These are phyloP conservation scores for Eulithis testata DNA, from an alignment of 2,888 invertebrate genomes.

Conservation along the genomic window DNA sequence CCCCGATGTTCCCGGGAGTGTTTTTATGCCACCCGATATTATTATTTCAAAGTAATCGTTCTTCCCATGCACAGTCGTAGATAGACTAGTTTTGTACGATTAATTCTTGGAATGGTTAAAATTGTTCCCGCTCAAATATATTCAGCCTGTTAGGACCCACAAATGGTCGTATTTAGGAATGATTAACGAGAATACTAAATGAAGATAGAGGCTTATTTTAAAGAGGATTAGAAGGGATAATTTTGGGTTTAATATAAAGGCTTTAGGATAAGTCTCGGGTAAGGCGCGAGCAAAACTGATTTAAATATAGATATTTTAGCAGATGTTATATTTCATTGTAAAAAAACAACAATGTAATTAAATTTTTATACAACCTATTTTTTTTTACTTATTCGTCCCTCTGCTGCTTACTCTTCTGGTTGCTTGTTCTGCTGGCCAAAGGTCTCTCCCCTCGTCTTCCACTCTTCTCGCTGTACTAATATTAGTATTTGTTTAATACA, in stretches of 20 bases:
- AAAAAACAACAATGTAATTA: background rate
- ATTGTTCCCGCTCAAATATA: conserved; percentile 37
- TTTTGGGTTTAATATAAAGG: conserved; percentile 32
- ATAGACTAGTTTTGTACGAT: too few species aligned
- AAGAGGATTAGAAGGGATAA: conserved; percentile 37
- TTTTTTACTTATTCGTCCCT: too few species aligned
- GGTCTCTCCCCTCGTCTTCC: too few species aligned
- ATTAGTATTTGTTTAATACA: too few species aligned
- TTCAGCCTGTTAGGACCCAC: conserved; percentile 33
- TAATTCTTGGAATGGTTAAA: conserved; percentile 26
- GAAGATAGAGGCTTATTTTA: conserved; percentile 38
- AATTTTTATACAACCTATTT: too few species aligned
- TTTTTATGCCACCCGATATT: too few species aligned
- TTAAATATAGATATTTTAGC: conserved; percentile 4
- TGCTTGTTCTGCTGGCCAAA: too few species aligned
- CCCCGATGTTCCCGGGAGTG: too few species aligned
- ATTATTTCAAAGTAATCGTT: too few species aligned
- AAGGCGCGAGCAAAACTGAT: conserved; percentile 11
- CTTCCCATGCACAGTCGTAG: too few species aligned
- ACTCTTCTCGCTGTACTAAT: too few species aligned
- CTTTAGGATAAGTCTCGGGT: conserved; percentile 18
- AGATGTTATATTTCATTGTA: background rate
- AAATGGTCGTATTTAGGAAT: conserved; percentile 40
- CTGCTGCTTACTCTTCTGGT: too few species aligned
- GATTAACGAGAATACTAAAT: conserved; percentile 42